Percentiles rank a stretch among this genome's conserved stretches.
Conservation (phyloP, 2,113 vertebrate species). For the Barbus barbus region DNA sequence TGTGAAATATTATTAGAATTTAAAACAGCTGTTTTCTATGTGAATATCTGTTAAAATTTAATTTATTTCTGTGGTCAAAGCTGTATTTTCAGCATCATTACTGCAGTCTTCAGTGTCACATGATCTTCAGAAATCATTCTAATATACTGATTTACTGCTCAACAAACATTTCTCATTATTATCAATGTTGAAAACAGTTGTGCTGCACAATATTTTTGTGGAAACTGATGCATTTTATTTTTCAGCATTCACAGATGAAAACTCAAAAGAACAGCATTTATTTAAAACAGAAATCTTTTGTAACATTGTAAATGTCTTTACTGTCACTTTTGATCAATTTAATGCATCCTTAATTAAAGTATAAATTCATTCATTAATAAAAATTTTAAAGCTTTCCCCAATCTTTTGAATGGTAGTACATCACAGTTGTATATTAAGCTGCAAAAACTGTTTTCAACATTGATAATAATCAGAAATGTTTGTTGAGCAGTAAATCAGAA, state of each 20-base stretch:
- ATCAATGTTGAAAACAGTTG: neutral
- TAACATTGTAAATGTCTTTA: neutral
- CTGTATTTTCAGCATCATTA: neutral
- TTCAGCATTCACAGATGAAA: neutral
- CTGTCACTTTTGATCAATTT: neutral
- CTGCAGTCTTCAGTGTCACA: neutral
- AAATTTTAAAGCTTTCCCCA: neutral
- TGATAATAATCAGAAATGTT: too few species aligned
- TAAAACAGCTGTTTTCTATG: neutral
- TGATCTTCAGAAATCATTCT: neutral
- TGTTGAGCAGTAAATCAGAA: too few species aligned
- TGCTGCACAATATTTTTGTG: neutral
- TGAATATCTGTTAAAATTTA: neutral
- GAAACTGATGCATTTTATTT: neutral
- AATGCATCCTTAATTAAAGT: neutral
- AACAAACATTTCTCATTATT: neutral
- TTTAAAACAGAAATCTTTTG: neutral
- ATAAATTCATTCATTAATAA: neutral
- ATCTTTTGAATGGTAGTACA: neutral
- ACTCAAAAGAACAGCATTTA: neutral
- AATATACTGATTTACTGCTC: neutral
- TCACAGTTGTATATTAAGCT: neutral
- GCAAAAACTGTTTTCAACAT: neutral
- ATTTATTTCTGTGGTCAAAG: neutral
- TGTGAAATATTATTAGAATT: neutral